Evolutionary conservation across 2,797 vertebrate genomes (phyloP), one percentile per base, ranked within the genome.

Genomic region (Anolis apletophallus): DNA sequence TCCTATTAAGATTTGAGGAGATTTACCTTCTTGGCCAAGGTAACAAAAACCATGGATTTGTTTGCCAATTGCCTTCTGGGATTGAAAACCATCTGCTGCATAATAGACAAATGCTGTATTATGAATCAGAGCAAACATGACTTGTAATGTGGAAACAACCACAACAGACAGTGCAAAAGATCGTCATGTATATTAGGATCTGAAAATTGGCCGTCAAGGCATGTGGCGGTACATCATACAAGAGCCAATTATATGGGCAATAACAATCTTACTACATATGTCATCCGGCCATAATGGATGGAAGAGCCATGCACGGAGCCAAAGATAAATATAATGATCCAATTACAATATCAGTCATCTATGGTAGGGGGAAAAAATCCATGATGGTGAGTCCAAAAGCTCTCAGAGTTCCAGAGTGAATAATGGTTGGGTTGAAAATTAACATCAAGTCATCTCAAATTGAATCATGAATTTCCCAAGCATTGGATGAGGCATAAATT

Each of bases 311-410:
- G 16, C 36, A 1, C 21, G 40, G 54, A 87, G 75, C 78, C 55
- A 36, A 83, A 29, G 19, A 79, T 79, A 83, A 83, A 79, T 73
- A 79, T 73, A 87, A 83, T 54, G 54, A 79, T 83, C 74, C 75
- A 72, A 79, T 87, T 87, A 71, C 71, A 40, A 23, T 52, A 54
- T 61, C 55, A 12, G 5, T 67, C 9, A 32, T 74, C 57, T 7
- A 21, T 19, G 13, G 17, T 54, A 36, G 77, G 46, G 46, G 69
- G 69, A 12, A 36, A 57, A 82, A 81, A 54, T 50, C 54, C 23
- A 32, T 17, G 61, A 46, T 76, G 80, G 36, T 68, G 68, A 68
- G n/a, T 57, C 46, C 19, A n/a, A 26, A n/a, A 54, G 50, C 46
- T 64, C n/a, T 82, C 64, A 46, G 80, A 74, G 32, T 59, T 52